Evolutionary conservation across 2,888 invertebrate genomes (phyloP).

Genomic region (Eustalomyia histrio): DNA sequence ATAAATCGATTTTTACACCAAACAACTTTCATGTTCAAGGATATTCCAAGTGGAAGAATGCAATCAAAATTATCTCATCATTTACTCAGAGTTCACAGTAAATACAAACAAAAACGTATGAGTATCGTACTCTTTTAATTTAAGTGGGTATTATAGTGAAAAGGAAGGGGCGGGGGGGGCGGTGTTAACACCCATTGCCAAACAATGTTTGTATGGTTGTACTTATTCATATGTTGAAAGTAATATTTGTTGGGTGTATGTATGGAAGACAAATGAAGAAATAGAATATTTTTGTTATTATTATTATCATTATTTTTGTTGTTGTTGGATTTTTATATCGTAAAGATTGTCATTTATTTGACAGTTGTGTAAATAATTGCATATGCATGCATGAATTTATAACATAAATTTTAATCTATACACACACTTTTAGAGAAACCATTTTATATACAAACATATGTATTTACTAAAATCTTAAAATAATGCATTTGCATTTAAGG

Average conservation of each 20-base stretch:
- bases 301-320: conserved; percentile 28
- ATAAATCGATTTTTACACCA: conserved; percentile 68
- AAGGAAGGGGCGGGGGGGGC: too few relatives aligned
- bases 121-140: not conserved
- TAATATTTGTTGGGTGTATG: conserved; percentile 2
- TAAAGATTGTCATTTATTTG: conserved; percentile 66
- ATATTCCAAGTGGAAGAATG: conserved; percentile 67
- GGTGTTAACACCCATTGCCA: not conserved
- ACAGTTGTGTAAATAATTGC: conserved; percentile 64
- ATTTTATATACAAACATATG: conserved; percentile 12
- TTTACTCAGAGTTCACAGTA: conserved; percentile 54
- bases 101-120: conserved; percentile 4
- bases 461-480: not conserved
- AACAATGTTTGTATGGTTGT: conserved; percentile 9
- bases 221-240: not conserved
- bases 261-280: conserved; percentile 21
- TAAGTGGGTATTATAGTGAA: not conserved
- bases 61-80: conserved; percentile 62
- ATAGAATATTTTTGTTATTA: conserved; percentile 33
- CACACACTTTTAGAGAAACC: not conserved
- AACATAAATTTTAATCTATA: conserved; percentile 60
- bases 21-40: conserved; percentile 69
- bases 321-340: conserved; percentile 39
- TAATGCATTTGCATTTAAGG: conserved; percentile 41
- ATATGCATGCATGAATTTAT: conserved; percentile 61